Evolutionary conservation across 2,888 invertebrate genomes (phyloP).

Genomic region (Iphiclides podalirius): DNA sequence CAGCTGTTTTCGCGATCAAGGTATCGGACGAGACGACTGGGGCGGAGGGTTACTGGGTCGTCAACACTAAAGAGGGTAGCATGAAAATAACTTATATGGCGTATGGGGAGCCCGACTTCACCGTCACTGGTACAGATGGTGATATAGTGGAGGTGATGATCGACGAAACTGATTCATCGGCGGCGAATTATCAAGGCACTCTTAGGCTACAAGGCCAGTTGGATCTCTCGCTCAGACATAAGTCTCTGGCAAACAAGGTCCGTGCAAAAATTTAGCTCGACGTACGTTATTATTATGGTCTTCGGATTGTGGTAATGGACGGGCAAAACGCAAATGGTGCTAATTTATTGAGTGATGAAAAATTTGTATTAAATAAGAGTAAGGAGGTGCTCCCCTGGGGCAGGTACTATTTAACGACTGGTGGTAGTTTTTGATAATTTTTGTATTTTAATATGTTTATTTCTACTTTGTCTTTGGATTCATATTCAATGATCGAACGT

Average conservation of each 20-base stretch:
- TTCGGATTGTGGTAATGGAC: background rate
- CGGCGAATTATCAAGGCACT: slow-evolving; percentile 97
- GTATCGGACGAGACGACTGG: slow-evolving; percentile 91
- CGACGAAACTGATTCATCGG: slow-evolving; percentile 95
- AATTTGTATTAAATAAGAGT: too few relatives aligned
- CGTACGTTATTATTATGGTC: background rate
- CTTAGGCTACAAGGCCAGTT: slow-evolving; percentile 97
- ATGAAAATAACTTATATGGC: slow-evolving; percentile 91
- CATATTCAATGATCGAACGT: too few relatives aligned
- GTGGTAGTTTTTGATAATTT: too few relatives aligned
- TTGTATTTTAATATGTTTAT: too few relatives aligned
- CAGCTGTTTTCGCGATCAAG: slow-evolving; percentile 94
- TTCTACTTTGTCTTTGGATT: too few relatives aligned
- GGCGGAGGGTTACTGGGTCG: slow-evolving; percentile 92
- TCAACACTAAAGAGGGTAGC: slow-evolving; percentile 93
- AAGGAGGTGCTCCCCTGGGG: too few relatives aligned
- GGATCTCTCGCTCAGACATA: slow-evolving; percentile 96
- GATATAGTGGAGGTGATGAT: slow-evolving; percentile 93
- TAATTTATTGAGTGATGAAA: too few relatives aligned
- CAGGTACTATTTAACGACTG: too few relatives aligned
- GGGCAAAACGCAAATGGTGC: too few relatives aligned
- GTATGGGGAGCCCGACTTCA: slow-evolving; percentile 92
- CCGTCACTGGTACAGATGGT: slow-evolving; percentile 92
- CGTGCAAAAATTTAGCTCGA: slow-evolving; percentile 9
- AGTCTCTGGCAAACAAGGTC: slow-evolving; percentile 86